Evolutionary conservation across 2,113 vertebrate species (phyloP).

Genomic region (Mola mola): DNA sequence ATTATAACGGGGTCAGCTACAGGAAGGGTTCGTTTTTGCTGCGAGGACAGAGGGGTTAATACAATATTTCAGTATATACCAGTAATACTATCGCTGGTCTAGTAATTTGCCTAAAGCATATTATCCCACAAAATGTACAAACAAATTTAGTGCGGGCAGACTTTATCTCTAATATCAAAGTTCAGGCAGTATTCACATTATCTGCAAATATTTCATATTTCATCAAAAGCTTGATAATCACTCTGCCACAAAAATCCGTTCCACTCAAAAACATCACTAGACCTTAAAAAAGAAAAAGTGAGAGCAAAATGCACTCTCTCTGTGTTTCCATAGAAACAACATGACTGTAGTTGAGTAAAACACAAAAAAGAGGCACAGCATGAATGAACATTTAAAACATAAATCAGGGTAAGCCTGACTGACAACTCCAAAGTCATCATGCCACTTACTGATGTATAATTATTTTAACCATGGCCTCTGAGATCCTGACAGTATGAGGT

Average conservation of each 20-base stretch:
- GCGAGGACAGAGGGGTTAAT: no score
- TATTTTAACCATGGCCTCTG: slow-evolving; percentile 60
- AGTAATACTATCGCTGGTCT: no score
- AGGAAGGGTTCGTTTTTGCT: not conserved
- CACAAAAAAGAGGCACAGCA: slow-evolving; percentile 43
- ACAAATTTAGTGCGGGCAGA: no score
- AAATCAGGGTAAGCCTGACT: slow-evolving; percentile 64
- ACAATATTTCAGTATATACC: no score
- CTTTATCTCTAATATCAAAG: no score
- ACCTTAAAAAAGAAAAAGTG: slow-evolving; percentile 1
- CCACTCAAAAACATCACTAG: slow-evolving; percentile 7
- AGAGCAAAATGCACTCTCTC: slow-evolving; percentile 6
- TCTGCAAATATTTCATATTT: no score
- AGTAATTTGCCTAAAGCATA: no score
- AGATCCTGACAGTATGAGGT: slow-evolving; percentile 44
- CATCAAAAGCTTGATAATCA: no score
- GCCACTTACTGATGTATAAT: slow-evolving; percentile 53
- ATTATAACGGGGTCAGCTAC: slow-evolving; percentile 30
- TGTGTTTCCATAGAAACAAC: slow-evolving; percentile 70
- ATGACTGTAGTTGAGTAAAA: slow-evolving; percentile 50
- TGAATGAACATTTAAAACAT: slow-evolving; percentile 57
- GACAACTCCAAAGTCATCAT: slow-evolving; percentile 50
- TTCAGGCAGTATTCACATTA: no score
- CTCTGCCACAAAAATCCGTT: not conserved
- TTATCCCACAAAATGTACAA: no score